Conservation (phyloP, 2,113 vertebrate genomes). For the Epinephelus cyanopodus region DNA sequence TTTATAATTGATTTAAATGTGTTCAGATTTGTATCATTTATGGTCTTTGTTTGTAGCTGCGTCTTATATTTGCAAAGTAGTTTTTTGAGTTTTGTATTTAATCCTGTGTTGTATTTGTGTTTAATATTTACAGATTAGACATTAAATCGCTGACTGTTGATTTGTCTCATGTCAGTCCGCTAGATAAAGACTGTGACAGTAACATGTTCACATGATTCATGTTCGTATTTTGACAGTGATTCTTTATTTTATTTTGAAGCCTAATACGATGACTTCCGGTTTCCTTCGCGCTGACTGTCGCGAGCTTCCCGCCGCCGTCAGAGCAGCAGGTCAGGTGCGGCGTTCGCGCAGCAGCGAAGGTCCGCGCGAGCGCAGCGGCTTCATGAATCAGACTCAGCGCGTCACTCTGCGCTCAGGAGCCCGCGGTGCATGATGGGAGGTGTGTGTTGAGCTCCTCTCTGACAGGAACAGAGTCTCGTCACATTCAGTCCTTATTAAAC, state of each 20-base stretch:
- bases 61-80: too few species aligned
- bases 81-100: too few species aligned
- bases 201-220: background rate
- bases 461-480: too few species aligned
- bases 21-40: too few species aligned
- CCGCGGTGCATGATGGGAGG: slow-evolving; percentile 58
- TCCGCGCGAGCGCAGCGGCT: slow-evolving; percentile 29
- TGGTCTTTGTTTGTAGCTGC: too few species aligned
- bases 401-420: background rate
- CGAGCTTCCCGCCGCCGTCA: slow-evolving; percentile 15
- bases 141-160: too few species aligned
- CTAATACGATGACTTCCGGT: background rate
- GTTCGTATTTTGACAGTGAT: background rate
- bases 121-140: too few species aligned
- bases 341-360: background rate
- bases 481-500: too few species aligned
- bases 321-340: slow-evolving; percentile 16
- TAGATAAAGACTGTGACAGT: too few species aligned
- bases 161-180: too few species aligned
- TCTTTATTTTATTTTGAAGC: slow-evolving; percentile 34
- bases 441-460: slow-evolving; percentile 26
- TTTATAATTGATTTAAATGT: too few species aligned
- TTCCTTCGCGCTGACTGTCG: background rate
- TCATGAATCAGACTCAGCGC: slow-evolving; percentile 55
- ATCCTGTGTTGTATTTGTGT: too few species aligned